phyloP scores from a whole-genome alignment of 1,140 invertebrate genomes.

The Venustaconcha ellipsiformis region DNA sequence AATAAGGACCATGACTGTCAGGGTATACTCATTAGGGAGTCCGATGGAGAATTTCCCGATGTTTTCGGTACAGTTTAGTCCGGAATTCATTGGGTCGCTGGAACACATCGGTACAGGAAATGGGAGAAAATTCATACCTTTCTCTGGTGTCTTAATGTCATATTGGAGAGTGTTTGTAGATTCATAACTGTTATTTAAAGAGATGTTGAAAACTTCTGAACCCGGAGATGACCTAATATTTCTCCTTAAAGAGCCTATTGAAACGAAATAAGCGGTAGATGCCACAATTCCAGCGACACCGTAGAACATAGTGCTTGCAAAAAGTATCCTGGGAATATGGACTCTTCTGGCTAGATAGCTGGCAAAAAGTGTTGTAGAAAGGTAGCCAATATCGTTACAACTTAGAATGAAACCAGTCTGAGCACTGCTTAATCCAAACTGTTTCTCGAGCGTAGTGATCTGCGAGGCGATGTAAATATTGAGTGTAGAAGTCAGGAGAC shows the following conservation, averaged over 20 bases:
- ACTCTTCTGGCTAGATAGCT: conserved; percentile 33
- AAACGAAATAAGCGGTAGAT: conserved; percentile 29
- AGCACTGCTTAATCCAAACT: conserved; percentile 57
- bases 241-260: conserved; percentile 5
- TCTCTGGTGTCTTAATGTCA: no score
- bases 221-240: no score
- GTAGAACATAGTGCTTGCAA: conserved; percentile 23
- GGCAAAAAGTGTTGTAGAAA: conserved; percentile 32
- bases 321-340: conserved; percentile 40
- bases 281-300: conserved; percentile 34
- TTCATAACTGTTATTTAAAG: no score
- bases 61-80: no score
- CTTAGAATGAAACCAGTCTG: conserved; percentile 56
- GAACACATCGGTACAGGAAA: no score
- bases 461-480: conserved; percentile 39
- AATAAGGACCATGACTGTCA: background rate
- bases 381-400: conserved; percentile 61
- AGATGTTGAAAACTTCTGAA: no score
- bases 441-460: conserved; percentile 55
- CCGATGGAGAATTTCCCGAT: conserved; percentile 7
- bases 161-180: no score
- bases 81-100: no score
- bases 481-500: conserved; percentile 45
- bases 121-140: no score
- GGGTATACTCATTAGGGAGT: conserved; percentile 31